phyloP scores from a whole-genome alignment of 1,140 invertebrate species.

The Acromyrmex charruanus region DNA sequence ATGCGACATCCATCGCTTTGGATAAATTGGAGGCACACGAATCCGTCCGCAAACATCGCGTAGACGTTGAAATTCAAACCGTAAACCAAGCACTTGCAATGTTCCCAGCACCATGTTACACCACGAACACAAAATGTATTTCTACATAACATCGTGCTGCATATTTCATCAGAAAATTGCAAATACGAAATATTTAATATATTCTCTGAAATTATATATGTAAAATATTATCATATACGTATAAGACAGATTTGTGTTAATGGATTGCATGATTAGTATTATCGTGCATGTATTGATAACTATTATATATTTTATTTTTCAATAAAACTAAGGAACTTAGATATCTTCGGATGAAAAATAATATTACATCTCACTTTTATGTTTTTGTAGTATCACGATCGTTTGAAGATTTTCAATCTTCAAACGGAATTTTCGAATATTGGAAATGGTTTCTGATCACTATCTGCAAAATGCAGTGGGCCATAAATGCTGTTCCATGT shows the following conservation, averaged over 20 bases:
- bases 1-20: constrained; percentile 55
- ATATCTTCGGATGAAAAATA: neutral
- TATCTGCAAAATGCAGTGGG: constrained; percentile 29
- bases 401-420: neutral
- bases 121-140: constrained; percentile 35
- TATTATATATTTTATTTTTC: neutral
- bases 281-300: neutral
- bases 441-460: neutral
- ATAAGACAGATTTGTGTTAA: neutral
- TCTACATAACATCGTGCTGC: neutral
- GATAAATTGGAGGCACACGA: constrained; percentile 58
- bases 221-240: neutral
- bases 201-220: neutral
- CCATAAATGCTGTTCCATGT: constrained; percentile 30
- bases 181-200: neutral
- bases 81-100: constrained; percentile 56
- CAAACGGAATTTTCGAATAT: constrained; percentile 28
- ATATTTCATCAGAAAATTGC: neutral
- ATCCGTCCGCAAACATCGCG: constrained; percentile 52
- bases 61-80: constrained; percentile 54
- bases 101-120: neutral
- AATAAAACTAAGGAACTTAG: neutral
- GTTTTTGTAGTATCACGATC: neutral
- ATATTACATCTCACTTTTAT: neutral
- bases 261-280: neutral